Base-by-base conservation (phyloP, 2,888 invertebrate genomes). In the Cheilosia variabilis region DNA sequence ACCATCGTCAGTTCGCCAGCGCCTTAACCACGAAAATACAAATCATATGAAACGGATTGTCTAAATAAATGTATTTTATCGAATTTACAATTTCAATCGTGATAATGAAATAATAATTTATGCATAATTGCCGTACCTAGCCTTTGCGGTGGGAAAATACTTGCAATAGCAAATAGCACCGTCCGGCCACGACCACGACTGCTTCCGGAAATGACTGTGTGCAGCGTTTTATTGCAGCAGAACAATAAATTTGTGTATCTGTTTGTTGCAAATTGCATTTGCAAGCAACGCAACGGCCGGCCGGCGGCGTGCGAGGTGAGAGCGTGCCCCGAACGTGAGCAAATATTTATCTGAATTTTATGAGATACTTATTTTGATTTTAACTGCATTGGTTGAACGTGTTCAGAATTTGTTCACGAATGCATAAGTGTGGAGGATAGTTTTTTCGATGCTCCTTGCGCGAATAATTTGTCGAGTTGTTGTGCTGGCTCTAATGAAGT, bases 61-160 rank as follows among this genome's bases (percentile, higher is more conserved):
- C 41, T 60, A 63, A 79, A 84, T 79, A 80, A 84, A 84, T 75
- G 65, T 52, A 71, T 84, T 84, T 79, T 84, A 84, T 84, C 79
- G 75, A 84, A 75, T 79, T 84, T 80, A 79, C 84, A 84, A 84
- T 80, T 84, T 84, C 75, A 75, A 76, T 84, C 84, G 75, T 68
- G 84, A 84, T 84, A 84, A 84, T 75, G 79, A 76, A 84, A 76
- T 75, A 68, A 79, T 83, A 78, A 84, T 79, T 84, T 79, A 84
- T 79, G 62, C 68, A 69, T 5, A 63, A 47, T 72, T 72, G 55
- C 60, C 41, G 17, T 53, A 19, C 41, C 34, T 50, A 22, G 52
- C 17, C 53, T 9, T 55, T n/a, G 41, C 7, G 34, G 60, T 34
- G 43, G 65, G 50, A 45, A 66, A 57, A 60, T 57, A 45, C 22